A percentile compares a stretch with the other conserved stretches of the same genome.
Conservation (phyloP, 2,113 vertebrate genomes). For the Atlantisia rogersi region DNA sequence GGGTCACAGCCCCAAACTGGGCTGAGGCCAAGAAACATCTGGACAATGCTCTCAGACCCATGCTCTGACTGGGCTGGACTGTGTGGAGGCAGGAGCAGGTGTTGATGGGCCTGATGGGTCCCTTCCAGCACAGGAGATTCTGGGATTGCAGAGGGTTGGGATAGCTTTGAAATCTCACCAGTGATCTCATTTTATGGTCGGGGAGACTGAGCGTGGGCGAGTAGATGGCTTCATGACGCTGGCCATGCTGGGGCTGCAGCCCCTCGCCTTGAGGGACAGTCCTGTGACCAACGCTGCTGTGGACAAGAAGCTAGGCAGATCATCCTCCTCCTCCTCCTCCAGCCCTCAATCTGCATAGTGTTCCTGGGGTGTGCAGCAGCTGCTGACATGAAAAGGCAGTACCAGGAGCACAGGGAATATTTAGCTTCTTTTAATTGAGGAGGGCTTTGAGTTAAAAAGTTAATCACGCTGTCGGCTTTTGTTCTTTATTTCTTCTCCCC, state of each 20-base stretch:
- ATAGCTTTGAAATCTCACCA: not conserved
- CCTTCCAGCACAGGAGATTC: too few species aligned
- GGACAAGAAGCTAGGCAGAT: not conserved
- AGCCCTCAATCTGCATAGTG: rapidly evolving
- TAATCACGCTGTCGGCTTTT: not conserved
- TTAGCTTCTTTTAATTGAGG: constrained; percentile 1
- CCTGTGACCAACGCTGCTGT: not conserved
- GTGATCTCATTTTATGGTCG: not conserved
- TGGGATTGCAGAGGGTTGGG: not conserved
- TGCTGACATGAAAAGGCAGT: not conserved
- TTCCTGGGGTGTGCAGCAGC: not conserved
- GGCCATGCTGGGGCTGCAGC: not conserved
- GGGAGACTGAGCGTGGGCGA: not conserved
- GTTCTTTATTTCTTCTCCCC: constrained; percentile 28
- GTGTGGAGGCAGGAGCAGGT: too few species aligned
- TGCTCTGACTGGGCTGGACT: too few species aligned
- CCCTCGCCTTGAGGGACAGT: rapidly evolving
- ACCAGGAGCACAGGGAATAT: not conserved
- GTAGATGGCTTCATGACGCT: rapidly evolving
- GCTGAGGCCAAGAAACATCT: too few species aligned
- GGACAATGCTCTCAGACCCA: too few species aligned
- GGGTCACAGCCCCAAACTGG: too few species aligned
- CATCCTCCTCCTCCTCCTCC: not conserved
- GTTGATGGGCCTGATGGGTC: too few species aligned
- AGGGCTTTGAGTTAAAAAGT: not conserved